These are phyloP conservation scores for Cosmia pyralina DNA, from an alignment of 2,888 invertebrate genomes.

Conservation along the genomic window DNA sequence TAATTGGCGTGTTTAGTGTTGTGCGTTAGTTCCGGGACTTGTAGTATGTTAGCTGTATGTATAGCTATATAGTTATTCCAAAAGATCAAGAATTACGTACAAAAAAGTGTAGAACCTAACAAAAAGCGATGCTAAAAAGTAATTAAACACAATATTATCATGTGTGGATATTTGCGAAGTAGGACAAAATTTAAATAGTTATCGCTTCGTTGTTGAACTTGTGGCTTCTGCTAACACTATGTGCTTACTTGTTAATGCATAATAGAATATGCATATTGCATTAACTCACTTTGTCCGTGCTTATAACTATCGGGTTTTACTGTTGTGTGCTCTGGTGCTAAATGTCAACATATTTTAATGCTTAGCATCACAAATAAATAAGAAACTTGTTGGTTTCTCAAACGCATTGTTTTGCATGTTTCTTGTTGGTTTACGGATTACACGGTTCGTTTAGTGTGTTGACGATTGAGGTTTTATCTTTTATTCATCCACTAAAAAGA, in stretches of 20 bases:
- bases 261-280: slow-evolving; percentile 67
- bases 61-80: too few relatives aligned
- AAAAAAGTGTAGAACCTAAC: neutral
- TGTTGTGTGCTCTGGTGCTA: slow-evolving; percentile 36
- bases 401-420: slow-evolving; percentile 13
- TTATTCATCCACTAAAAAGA: too few relatives aligned
- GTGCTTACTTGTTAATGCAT: slow-evolving; percentile 59
- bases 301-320: slow-evolving; percentile 48
- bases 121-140: slow-evolving; percentile 39
- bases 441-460: neutral
- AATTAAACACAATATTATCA: slow-evolving; percentile 56
- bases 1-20: too few relatives aligned
- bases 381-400: slow-evolving; percentile 28
- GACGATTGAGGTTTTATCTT: too few relatives aligned
- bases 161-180: slow-evolving; percentile 64
- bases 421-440: neutral
- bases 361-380: slow-evolving; percentile 12
- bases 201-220: slow-evolving; percentile 65
- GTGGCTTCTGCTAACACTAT: slow-evolving; percentile 56
- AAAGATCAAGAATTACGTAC: neutral
- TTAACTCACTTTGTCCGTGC: slow-evolving; percentile 59
- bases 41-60: too few relatives aligned
- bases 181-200: slow-evolving; percentile 76
- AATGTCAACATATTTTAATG: slow-evolving; percentile 59
- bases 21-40: too few relatives aligned